Base-by-base conservation (phyloP, 2,888 invertebrate species). In the Cantharis rufa region DNA sequence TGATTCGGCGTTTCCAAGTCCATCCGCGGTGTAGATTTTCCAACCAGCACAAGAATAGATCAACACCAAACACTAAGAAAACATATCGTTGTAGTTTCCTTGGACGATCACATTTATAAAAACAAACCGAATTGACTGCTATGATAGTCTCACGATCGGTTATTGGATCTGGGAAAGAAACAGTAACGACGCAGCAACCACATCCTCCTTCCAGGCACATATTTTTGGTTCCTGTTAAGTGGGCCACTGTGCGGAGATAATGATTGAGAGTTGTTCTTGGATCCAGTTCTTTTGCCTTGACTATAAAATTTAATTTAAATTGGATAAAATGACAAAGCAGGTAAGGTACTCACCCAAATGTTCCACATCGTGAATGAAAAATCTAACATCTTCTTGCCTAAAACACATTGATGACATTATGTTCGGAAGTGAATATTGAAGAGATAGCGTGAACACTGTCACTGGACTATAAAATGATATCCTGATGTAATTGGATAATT, bases 191-290 rank as follows among this genome's bases (percentile, higher is more conserved):
- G 82, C 94, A 94, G 0, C 90, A 91, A 0, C 94, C 94, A 81
- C 94, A 94, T 0, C 94, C 94, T 0, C 94, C 94, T 84, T 94
- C 94, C 32, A 90, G 90, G 81, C 94, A 94, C 93, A 93, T 93
- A 5, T 88, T 89, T 83, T 94, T 94, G 0, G 94, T 94, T 0
- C 94, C 94, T 2, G 90, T 91, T 0, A 94, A 86, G 74, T 91
- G 89, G 0, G 91, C 91, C 78, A 90, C 89, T 1, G 91, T 90
- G 4, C 94, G 88, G 70, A 94, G 90, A 82, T 90, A 94, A 61
- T 90, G 90, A 81, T 93, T 93, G 1, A 94, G 86, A 0, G 91
- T 90, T 0, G 92, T 92, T 62, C 91, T 90, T 0, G 91, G 90
- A 1, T 84, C 87, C 0, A 86, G 83, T 71, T 85, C 88, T 0